Conservation (phyloP, 2,888 invertebrate species). For the Nomada hirtipes region DNA sequence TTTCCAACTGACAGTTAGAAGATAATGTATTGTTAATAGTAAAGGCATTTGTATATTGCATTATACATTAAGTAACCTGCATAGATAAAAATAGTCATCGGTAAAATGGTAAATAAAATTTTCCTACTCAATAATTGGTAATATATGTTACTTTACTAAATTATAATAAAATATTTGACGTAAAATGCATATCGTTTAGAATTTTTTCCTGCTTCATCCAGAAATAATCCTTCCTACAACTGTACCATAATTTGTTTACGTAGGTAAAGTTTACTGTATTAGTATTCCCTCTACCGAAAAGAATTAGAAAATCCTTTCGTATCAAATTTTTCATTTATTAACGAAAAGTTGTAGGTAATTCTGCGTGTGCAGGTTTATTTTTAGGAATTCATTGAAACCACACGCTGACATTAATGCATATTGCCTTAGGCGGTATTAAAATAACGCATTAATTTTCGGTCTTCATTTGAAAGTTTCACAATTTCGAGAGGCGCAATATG, state of each 20-base stretch:
- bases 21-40: too few species aligned
- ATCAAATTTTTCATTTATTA: conserved; percentile 1
- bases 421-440: conserved; percentile 38
- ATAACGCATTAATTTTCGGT: conserved; percentile 30
- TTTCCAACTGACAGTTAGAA: too few species aligned
- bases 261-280: neutral
- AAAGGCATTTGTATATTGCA: too few species aligned
- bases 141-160: too few species aligned
- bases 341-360: conserved; percentile 19
- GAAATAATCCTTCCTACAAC: too few species aligned
- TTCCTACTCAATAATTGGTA: too few species aligned
- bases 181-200: too few species aligned
- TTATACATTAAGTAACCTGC: too few species aligned
- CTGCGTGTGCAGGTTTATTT: neutral
- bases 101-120: too few species aligned
- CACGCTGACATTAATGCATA: conserved; percentile 42
- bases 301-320: neutral
- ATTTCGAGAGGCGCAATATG: conserved; percentile 23
- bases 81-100: too few species aligned
- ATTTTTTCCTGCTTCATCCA: too few species aligned
- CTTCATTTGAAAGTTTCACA: conserved; percentile 43
- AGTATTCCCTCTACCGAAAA: neutral
- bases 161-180: too few species aligned
- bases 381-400: conserved; percentile 38
- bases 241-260: neutral